Percentiles rank a stretch among this genome's conserved stretches.
Conservation (phyloP, 2,113 vertebrate genomes). For the Lagopus leucura region DNA sequence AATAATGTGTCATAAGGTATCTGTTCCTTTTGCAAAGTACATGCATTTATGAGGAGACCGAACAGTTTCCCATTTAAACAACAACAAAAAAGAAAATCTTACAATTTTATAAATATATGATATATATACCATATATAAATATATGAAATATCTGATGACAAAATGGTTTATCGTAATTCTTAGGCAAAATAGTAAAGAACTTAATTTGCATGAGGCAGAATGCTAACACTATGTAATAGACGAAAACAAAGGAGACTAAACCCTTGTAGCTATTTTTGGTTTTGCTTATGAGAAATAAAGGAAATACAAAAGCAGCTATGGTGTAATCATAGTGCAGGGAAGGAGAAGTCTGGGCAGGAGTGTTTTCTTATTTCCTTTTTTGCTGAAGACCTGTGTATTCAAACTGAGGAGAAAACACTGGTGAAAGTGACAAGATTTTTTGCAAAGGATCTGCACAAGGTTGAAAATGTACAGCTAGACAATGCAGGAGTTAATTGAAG, state of each 20-base stretch:
- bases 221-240: neutral
- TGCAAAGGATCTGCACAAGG: neutral
- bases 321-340: neutral
- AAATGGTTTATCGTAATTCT: neutral
- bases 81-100: neutral
- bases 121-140: no score
- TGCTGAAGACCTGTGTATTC: conserved; percentile 8
- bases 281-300: conserved; percentile 38
- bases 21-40: neutral
- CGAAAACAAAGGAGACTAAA: neutral
- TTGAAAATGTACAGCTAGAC: conserved; percentile 6
- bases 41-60: neutral
- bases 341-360: neutral
- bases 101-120: neutral
- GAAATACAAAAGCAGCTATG: neutral
- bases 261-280: neutral
- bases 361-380: neutral
- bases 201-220: neutral
- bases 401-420: conserved; percentile 22
- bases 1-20: neutral
- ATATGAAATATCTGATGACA: neutral
- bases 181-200: neutral
- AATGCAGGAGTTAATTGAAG: conserved; percentile 12
- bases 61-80: neutral
- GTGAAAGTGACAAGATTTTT: neutral